A percentile compares a stretch with the other conserved stretches of the same genome.
phyloP scores from a whole-genome alignment of 2,888 invertebrate species.

The Linyphia triangularis region DNA sequence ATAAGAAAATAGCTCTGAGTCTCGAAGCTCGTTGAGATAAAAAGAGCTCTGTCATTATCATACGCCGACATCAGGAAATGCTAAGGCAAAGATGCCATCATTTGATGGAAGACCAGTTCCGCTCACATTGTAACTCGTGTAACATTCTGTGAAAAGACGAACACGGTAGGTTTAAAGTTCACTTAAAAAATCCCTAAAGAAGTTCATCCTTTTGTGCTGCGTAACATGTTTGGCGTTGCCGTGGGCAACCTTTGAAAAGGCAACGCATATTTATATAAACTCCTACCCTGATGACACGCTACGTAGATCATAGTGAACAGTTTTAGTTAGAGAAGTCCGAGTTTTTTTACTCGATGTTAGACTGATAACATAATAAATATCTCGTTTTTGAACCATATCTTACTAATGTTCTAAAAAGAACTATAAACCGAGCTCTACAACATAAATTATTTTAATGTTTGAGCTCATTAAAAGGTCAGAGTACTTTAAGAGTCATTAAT shows the following conservation, averaged over 20 bases:
- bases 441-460: no score
- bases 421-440: no score
- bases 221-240: conserved; percentile 44
- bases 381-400: no score
- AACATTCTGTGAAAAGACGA: conserved; percentile 32
- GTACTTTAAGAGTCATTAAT: no score
- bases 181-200: conserved; percentile 27
- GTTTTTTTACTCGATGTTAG: no score
- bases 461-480: no score
- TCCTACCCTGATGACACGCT: neutral
- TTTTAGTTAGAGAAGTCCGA: no score
- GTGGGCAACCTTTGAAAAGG: neutral
- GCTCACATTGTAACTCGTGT: conserved; percentile 20
- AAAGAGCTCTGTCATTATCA: neutral
- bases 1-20: neutral
- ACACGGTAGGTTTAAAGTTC: conserved; percentile 56
- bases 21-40: no score
- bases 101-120: conserved; percentile 15
- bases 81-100: neutral
- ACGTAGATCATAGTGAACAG: no score
- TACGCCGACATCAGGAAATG: conserved; percentile 7
- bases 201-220: conserved; percentile 46
- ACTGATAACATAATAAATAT: no score
- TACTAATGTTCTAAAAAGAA: no score
- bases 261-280: neutral